phyloP scores from a whole-genome alignment of 2,888 invertebrate species.

The Andrena hattorfiana region DNA sequence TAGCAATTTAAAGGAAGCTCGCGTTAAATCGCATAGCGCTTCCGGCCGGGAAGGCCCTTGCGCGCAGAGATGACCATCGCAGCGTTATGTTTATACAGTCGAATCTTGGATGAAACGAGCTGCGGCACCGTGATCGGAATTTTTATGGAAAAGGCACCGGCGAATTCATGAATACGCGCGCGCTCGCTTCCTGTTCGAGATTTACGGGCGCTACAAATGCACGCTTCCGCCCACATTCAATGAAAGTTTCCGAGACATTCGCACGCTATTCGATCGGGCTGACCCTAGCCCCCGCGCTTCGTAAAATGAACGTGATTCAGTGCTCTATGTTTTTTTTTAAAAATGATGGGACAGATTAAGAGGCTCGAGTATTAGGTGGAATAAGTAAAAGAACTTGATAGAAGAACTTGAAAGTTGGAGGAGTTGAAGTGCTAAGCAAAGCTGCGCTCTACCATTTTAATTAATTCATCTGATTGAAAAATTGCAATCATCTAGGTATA shows the following conservation, averaged over 20 bases:
- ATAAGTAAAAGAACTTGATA: too few relatives aligned
- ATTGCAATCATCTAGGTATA: too few relatives aligned
- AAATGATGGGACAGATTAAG: not conserved
- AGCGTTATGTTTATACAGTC: constrained; percentile 26
- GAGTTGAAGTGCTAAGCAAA: too few relatives aligned
- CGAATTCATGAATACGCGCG: constrained; percentile 73
- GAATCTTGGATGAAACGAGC: constrained; percentile 37
- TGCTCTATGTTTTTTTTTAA: not conserved
- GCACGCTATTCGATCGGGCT: constrained; percentile 67
- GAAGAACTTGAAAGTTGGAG: too few relatives aligned
- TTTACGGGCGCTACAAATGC: constrained; percentile 66
- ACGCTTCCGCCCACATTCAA: constrained; percentile 73
- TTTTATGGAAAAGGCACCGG: constrained; percentile 51
- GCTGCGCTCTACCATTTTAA: too few relatives aligned
- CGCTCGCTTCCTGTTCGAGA: constrained; percentile 73
- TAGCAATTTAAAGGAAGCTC: constrained; percentile 23
- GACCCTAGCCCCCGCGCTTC: constrained; percentile 29
- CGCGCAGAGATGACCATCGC: not conserved
- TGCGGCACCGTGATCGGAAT: constrained; percentile 43
- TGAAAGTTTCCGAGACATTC: constrained; percentile 65
- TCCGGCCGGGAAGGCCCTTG: not conserved
- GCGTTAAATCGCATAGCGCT: not conserved
- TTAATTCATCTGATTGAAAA: too few relatives aligned
- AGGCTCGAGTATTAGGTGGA: too few relatives aligned
- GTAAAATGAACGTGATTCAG: constrained; percentile 20